Evolutionary conservation across 2,113 vertebrate species (phyloP), one percentile per base, ranked within the genome.

Genomic region (Oryzias melastigma): DNA sequence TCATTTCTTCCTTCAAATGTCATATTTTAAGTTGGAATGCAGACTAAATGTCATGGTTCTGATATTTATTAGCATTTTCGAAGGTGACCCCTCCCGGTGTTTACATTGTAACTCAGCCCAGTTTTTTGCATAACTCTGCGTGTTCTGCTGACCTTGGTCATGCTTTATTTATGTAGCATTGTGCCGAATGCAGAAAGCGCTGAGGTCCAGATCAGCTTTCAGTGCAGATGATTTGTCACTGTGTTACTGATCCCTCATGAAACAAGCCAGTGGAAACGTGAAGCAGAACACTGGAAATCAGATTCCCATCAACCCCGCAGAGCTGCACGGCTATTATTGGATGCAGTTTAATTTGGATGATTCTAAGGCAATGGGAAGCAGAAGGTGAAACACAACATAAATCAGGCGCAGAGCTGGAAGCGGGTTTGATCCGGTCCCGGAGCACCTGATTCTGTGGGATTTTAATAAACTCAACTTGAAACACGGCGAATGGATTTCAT

Each of bases 191-290:
- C 72, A 62, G 63, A 68, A 58, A 62, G 68, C 80, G 66, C 81
- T 80, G 70, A 80, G 77, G 77, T 79, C 49, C 49, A 22, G 55
- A 81, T 91, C 77, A 47, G 12, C 65, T 91, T 92, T 86, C 91
- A 81, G 65, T 75, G 68, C 65, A 71, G 74, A 81, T 85, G 82
- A 88, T 84, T 88, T 87, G 88, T 87, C 52, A 65, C 75, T 22
- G 50, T 66, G 68, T 89, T 85, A 90, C 85, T 50, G 89, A 89
- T 89, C 89, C 82, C 68, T 65, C 24, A 24, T 59, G 73, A 78
- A 73, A 64, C 81, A 60, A 64, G 55, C 54, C 56, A 43, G 68
- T 62, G 80, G 82, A 90, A 90, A 90, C 83, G 78, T 85, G 80
- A 84, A 70, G 62, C 79, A 85, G 84, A 82, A 89, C 82, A 70